These are phyloP conservation scores for Prionailurus bengalensis DNA, from an alignment of 2,113 vertebrate genomes.

Conservation along the genomic window DNA sequence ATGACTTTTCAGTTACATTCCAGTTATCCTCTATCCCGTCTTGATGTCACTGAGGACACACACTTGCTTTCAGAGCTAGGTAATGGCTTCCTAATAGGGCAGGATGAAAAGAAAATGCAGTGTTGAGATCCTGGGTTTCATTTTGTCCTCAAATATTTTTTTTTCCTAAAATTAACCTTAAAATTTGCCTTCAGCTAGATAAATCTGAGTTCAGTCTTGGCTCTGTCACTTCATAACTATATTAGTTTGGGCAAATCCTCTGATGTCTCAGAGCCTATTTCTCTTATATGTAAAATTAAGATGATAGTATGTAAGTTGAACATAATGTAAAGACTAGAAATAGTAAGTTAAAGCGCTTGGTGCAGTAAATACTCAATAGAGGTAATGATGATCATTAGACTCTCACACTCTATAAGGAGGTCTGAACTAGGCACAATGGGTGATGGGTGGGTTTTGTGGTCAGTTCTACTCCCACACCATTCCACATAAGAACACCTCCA, in stretches of 20 bases:
- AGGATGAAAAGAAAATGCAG: background rate
- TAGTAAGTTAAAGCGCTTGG: background rate
- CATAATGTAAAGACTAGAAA: background rate
- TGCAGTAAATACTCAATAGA: background rate
- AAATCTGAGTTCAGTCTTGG: background rate
- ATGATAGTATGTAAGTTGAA: background rate
- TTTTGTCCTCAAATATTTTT: background rate
- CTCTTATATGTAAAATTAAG: background rate
- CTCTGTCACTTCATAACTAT: background rate
- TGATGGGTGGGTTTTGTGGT: background rate
- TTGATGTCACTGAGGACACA: background rate
- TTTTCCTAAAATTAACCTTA: constrained; percentile 50
- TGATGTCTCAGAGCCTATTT: background rate
- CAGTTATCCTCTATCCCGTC: background rate
- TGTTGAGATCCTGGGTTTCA: background rate
- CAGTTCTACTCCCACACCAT: background rate
- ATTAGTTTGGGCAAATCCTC: background rate
- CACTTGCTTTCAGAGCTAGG: background rate
- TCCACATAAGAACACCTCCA: background rate
- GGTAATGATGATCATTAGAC: background rate
- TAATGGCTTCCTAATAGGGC: background rate
- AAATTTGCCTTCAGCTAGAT: background rate
- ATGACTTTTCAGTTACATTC: constrained; percentile 42
- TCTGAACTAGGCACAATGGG: background rate
- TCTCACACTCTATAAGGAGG: background rate